Base-by-base conservation (phyloP, 2,888 invertebrate species). In the Heteropelma amictum region DNA sequence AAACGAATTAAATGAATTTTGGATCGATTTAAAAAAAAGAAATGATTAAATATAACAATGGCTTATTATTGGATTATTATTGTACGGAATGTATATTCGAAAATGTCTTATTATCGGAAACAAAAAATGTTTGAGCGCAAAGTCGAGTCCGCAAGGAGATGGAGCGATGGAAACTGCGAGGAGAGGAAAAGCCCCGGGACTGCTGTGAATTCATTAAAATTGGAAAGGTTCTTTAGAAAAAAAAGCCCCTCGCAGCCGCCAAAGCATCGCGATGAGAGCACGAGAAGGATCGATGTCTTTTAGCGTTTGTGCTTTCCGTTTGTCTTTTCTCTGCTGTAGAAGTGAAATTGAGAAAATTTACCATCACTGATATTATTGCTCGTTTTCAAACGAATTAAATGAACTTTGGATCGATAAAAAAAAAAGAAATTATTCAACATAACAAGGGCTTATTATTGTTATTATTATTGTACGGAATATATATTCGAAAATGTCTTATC, bases 101-200 rank as follows among this genome's bases (percentile, higher is more conserved):
- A 23, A 28, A 14, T 6, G 26, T 26, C 8, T 51, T 51, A 26
- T 23, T 3, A 8, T 26, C 3, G 12, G 21, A 26, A 23, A 8
- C 28, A 10, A n/a, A 17, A 19, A 19, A 40, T 26, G 40, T 14
- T 40, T 56, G 3, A 21, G 56, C n/a, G n/a, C 54, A 71, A 71
- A 63, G 63, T 56, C 70, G 70, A 56, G 54, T 14, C 47, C 14
- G 33, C 14, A 3, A 28, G n/a, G 33, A 63, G 33, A 53, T 35
- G 19, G 33, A 35, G 63, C 26, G 65, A 68, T 65, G 53, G 60
- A 79, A 79, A 78, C 58, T 19, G 14, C 30, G 6, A 3, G 80
- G 80, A 77, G 80, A 80, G 76, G 8, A 77, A 79, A 77, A 74
- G 61, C 19, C 7, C 23, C 58, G 76, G 74, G 71, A 77, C 74